A percentile compares a stretch with the other conserved stretches of the same genome.
Evolutionary conservation across 2,888 invertebrate species (phyloP).

Genomic region (Ellobium chinense): DNA sequence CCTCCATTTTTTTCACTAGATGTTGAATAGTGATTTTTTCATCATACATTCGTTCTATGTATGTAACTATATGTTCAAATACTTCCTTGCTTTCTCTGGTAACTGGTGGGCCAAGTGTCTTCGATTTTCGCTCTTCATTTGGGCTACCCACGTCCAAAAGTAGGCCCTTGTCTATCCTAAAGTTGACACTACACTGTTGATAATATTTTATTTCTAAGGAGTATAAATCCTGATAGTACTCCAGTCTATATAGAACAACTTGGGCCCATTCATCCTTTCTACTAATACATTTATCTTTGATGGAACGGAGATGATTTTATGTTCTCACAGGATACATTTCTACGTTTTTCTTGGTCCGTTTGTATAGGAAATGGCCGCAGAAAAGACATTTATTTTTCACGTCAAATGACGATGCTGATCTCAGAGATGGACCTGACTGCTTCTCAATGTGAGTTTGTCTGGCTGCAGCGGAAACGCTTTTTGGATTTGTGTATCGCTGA

Average conservation of each 20-base stretch:
- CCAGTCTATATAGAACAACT: background rate
- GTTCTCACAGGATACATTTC: background rate
- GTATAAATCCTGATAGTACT: background rate
- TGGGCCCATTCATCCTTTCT: background rate
- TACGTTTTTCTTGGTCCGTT: background rate
- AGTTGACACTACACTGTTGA: background rate
- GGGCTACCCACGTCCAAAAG: background rate
- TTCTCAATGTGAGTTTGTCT: background rate
- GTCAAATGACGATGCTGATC: background rate
- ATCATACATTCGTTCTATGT: background rate
- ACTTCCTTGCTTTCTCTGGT: background rate
- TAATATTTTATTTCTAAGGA: background rate
- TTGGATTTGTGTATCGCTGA: background rate
- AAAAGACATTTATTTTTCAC: background rate
- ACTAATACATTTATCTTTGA: background rate
- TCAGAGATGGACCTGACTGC: background rate
- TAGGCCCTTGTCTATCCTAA: background rate
- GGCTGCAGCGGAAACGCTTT: background rate
- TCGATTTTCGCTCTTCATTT: background rate
- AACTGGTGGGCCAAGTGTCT: background rate
- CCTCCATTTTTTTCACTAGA: background rate
- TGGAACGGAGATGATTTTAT: background rate
- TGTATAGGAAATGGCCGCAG: background rate
- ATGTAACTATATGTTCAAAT: background rate
- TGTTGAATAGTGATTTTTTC: background rate